These are phyloP conservation scores for Rhabdophis nuchalis DNA, from an alignment of 2,797 vertebrate species.

Conservation along the genomic window DNA sequence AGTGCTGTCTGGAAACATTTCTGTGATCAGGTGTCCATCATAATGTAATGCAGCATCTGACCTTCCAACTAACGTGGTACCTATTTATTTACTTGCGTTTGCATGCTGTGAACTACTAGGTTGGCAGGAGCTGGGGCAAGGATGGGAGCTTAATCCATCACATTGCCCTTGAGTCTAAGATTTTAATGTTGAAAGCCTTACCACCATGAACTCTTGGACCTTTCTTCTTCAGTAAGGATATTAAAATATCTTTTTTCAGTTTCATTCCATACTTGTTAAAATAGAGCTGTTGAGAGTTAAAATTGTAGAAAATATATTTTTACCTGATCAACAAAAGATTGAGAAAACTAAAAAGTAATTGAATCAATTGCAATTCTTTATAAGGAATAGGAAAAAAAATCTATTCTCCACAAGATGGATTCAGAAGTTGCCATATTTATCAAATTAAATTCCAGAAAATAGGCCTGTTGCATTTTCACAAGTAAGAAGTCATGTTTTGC, in stretches of 20 bases:
- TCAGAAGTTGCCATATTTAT: background rate
- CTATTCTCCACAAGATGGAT: background rate
- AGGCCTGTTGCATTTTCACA: background rate
- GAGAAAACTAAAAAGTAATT: background rate
- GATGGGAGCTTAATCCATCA: background rate
- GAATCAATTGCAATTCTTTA: background rate
- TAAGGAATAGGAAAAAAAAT: background rate
- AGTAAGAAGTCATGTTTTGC: background rate
- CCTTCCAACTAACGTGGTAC: background rate
- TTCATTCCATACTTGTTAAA: background rate
- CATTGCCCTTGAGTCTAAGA: fast-evolving
- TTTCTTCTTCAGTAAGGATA: background rate
- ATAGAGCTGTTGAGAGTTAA: background rate
- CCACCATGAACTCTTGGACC: background rate
- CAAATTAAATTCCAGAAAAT: background rate
- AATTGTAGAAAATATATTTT: background rate
- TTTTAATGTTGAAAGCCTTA: background rate
- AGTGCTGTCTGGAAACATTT: background rate
- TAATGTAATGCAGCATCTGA: background rate
- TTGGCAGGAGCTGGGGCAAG: too few species aligned
- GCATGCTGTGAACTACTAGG: too few species aligned
- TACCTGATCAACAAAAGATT: background rate
- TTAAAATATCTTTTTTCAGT: background rate
- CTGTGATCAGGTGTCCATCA: background rate
- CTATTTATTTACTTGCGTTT: too few species aligned